Evolutionary conservation across 2,113 vertebrate genomes (phyloP).

Genomic region (Mirza zaza): DNA sequence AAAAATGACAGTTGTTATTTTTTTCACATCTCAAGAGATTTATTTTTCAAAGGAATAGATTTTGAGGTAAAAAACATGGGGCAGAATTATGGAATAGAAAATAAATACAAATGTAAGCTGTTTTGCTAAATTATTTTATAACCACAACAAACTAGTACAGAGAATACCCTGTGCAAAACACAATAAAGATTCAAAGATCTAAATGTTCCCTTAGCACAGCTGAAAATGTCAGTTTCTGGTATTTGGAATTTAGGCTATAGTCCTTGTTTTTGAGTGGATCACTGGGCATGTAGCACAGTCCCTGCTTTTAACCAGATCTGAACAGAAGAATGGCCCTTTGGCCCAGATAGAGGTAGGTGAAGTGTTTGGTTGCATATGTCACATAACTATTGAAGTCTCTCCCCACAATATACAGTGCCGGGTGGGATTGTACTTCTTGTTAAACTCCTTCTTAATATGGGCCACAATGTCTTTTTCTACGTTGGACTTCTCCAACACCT

Average conservation of each 20-base stretch:
- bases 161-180: slow-evolving; percentile 87
- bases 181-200: slow-evolving; percentile 80
- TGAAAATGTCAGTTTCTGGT: slow-evolving; percentile 82
- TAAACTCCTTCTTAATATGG: slow-evolving; percentile 90
- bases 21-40: slow-evolving; percentile 73
- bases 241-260: slow-evolving; percentile 78
- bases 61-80: slow-evolving; percentile 78
- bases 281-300: slow-evolving; percentile 76
- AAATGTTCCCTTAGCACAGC: slow-evolving; percentile 82
- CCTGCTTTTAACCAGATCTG: slow-evolving; percentile 88
- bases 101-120: slow-evolving; percentile 85
- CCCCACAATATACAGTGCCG: slow-evolving; percentile 99
- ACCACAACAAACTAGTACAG: slow-evolving; percentile 87
- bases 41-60: slow-evolving; percentile 82
- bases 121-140: slow-evolving; percentile 83
- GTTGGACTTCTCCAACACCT: too few species aligned
- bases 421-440: slow-evolving; percentile 99
- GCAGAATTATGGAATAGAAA: slow-evolving; percentile 79
- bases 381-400: slow-evolving; percentile 98
- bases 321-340: slow-evolving; percentile 98
- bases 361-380: slow-evolving; percentile 98
- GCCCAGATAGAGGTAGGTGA: slow-evolving; percentile 99
- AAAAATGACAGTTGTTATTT: neutral
- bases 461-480: too few species aligned
- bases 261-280: slow-evolving; percentile 78